Evolutionary conservation across 2,797 vertebrate species (phyloP).

Genomic region (Microctenopoma lineatum): DNA sequence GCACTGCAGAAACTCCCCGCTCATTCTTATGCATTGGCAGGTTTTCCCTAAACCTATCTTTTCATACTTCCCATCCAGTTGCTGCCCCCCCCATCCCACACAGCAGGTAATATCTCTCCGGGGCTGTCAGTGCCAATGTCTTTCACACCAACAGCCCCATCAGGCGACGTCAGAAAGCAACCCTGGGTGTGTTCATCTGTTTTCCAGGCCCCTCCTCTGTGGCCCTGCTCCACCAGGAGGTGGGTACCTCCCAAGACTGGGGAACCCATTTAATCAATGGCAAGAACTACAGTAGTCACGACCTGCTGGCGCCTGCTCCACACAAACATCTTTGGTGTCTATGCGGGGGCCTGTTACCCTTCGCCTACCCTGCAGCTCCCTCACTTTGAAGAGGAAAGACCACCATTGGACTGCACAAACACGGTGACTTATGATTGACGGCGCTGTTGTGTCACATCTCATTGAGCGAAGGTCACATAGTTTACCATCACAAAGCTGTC

Average conservation of each 20-base stretch:
- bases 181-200: constrained; percentile 67
- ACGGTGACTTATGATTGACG: constrained; percentile 72
- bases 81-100: constrained; percentile 54
- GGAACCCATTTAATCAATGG: constrained; percentile 77
- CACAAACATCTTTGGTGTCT: constrained; percentile 66
- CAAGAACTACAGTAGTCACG: constrained; percentile 74
- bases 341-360: constrained; percentile 36
- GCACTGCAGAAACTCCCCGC: constrained; percentile 39
- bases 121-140: constrained; percentile 60
- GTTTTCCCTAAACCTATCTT: constrained; percentile 64
- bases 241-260: constrained; percentile 45
- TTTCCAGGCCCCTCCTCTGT: constrained; percentile 59
- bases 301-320: constrained; percentile 73
- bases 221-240: constrained; percentile 65
- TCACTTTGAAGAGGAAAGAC: constrained; percentile 55
- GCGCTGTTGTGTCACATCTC: constrained; percentile 64
- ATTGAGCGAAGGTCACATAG: constrained; percentile 46
- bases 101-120: constrained; percentile 70
- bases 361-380: constrained; percentile 40
- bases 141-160: constrained; percentile 62
- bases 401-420: constrained; percentile 63
- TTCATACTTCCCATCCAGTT: constrained; percentile 58
- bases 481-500: constrained; percentile 50
- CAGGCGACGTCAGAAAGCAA: constrained; percentile 74
- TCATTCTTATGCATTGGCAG: constrained; percentile 56